Conservation (phyloP, 1,140 invertebrate genomes). For the Ctenoplectra terminalis region DNA sequence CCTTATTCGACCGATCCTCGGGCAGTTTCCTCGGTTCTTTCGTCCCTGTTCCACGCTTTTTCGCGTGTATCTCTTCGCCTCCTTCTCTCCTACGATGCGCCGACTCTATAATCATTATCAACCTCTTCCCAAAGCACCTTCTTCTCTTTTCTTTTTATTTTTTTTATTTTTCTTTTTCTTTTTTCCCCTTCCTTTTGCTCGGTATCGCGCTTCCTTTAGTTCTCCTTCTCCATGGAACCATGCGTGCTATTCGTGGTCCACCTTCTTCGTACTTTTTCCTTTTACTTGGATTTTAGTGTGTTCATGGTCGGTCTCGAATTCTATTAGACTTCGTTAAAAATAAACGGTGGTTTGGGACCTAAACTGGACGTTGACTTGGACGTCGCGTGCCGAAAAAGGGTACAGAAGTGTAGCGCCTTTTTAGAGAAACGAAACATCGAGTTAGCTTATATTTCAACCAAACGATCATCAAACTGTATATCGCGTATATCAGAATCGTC, state of each 20-base stretch:
- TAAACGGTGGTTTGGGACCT: slow-evolving; percentile 46
- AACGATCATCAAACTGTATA: background rate
- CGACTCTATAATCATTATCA: slow-evolving; percentile 77
- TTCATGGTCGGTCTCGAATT: slow-evolving; percentile 60
- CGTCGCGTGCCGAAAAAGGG: slow-evolving; percentile 25
- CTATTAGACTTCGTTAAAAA: slow-evolving; percentile 74
- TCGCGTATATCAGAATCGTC: background rate
- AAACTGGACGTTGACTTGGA: slow-evolving; percentile 1
- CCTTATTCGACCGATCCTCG: slow-evolving; percentile 50
- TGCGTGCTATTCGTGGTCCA: slow-evolving; percentile 9
- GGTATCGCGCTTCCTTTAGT: slow-evolving; percentile 1
- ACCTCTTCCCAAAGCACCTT: slow-evolving; percentile 60
- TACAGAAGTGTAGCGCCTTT: background rate
- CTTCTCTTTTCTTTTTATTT: background rate
- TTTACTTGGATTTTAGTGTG: slow-evolving; percentile 61
- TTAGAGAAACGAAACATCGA: background rate
- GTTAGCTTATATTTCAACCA: too few species aligned
- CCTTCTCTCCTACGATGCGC: slow-evolving; percentile 44
- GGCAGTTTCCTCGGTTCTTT: slow-evolving; percentile 63
- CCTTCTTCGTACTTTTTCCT: background rate
- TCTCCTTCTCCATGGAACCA: slow-evolving; percentile 18
- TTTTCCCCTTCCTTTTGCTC: background rate
- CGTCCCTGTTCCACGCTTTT: slow-evolving; percentile 25
- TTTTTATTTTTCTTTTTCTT: background rate
- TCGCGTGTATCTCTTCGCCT: slow-evolving; percentile 2